A percentile compares a stretch with the other conserved stretches of the same genome.
phyloP scores from a whole-genome alignment of 1,140 invertebrate genomes.

The Thrips palmi region DNA sequence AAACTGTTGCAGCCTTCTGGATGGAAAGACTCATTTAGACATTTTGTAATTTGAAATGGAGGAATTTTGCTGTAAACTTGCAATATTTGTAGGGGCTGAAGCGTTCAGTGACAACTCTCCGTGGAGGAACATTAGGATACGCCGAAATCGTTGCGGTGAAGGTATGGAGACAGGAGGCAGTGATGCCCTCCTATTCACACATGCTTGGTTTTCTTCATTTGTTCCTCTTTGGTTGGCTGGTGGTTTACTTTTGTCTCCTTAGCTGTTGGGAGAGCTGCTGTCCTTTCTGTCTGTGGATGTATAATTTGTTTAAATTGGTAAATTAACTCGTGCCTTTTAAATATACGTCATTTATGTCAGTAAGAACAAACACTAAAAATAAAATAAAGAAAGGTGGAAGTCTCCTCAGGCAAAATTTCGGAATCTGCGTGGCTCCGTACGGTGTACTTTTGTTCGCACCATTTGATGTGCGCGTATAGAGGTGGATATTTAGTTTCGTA shows the following conservation, averaged over 20 bases:
- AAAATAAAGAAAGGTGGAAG: too few species aligned
- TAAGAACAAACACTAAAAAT: too few species aligned
- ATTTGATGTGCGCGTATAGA: too few species aligned
- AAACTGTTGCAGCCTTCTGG: too few species aligned
- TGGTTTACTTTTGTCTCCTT: constrained; percentile 7
- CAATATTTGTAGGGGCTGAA: constrained; percentile 67
- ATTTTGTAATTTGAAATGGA: background rate
- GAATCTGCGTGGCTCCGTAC: too few species aligned
- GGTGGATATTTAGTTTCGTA: too few species aligned
- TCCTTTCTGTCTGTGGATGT: constrained; percentile 11
- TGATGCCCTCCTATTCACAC: constrained; percentile 16
- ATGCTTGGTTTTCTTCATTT: constrained; percentile 6
- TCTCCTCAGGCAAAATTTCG: too few species aligned
- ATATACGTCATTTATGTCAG: too few species aligned
- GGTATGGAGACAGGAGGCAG: constrained; percentile 34
- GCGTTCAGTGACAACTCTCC: constrained; percentile 75
- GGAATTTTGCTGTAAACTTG: constrained; percentile 10
- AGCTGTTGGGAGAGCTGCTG: constrained; percentile 5
- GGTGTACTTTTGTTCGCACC: too few species aligned
- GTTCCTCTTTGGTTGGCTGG: constrained; percentile 11
- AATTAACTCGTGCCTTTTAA: too few species aligned
- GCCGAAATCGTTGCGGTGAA: constrained; percentile 91
- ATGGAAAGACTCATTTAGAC: too few species aligned
- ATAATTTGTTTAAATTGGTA: constrained; percentile 11
- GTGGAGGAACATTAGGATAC: constrained; percentile 69